Conservation (phyloP, 2,888 invertebrate species). For the Phalangium opilio region DNA sequence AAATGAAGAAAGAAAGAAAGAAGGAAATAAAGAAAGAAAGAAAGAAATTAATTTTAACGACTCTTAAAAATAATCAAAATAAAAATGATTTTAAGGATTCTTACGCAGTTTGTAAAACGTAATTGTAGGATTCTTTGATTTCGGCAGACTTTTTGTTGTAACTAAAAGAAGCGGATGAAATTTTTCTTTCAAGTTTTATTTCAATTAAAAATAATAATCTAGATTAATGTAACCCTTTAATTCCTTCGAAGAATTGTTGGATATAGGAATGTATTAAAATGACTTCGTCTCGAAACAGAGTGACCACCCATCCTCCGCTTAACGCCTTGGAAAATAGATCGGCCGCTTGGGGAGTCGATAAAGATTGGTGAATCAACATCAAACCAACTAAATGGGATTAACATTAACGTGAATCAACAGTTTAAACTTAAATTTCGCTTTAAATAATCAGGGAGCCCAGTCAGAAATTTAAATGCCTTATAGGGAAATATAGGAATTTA, state of each 20-base stretch:
- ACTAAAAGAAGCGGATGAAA: conserved; percentile 18
- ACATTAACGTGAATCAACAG: not conserved
- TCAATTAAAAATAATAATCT: too few relatives aligned
- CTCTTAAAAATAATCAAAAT: too few relatives aligned
- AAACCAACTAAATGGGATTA: conserved; percentile 54
- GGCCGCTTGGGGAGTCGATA: conserved; percentile 55
- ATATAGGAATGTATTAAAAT: conserved; percentile 88
- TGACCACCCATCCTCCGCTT: conserved; percentile 84
- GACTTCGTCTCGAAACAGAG: conserved; percentile 92
- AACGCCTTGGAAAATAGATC: conserved; percentile 77
- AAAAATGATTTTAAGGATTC: too few relatives aligned
- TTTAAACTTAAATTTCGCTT: conserved; percentile 1
- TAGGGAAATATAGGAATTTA: too few relatives aligned
- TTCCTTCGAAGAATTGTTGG: conserved; percentile 77
- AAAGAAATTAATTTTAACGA: too few relatives aligned
- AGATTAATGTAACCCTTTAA: conserved; percentile 54
- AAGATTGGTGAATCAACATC: conserved; percentile 70
- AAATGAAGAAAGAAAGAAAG: too few relatives aligned
- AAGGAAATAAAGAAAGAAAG: too few relatives aligned
- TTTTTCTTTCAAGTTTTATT: too few relatives aligned
- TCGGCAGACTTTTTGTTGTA: conserved; percentile 82
- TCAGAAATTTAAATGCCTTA: too few relatives aligned
- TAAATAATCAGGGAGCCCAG: too few relatives aligned
- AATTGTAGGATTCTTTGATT: conserved; percentile 84
- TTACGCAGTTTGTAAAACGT: conserved; percentile 72